These are phyloP conservation scores for Crotophaga sulcirostris DNA, from an alignment of 2,113 vertebrate species.

Conservation along the genomic window DNA sequence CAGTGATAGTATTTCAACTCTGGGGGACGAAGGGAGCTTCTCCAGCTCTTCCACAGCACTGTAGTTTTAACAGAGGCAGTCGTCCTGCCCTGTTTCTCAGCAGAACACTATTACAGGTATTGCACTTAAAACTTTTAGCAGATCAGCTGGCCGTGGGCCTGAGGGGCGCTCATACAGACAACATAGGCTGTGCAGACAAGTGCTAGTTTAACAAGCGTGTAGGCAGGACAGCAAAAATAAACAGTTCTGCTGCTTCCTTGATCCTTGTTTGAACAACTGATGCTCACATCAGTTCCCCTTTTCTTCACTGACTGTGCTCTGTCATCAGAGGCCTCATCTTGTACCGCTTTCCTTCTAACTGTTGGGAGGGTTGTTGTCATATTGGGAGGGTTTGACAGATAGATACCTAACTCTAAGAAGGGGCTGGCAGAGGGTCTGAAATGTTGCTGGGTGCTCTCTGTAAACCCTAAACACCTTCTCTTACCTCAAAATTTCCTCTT, in stretches of 20 bases:
- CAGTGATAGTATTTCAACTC: background rate
- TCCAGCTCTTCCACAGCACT: background rate
- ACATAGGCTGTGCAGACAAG: background rate
- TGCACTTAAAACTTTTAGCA: background rate
- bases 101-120: background rate
- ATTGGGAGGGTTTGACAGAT: background rate
- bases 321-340: background rate
- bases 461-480: background rate
- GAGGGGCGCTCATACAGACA: fast-evolving
- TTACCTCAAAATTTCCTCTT: background rate
- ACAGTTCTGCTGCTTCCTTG: background rate
- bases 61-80: background rate
- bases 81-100: background rate
- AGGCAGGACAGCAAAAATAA: background rate
- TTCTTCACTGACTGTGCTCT: background rate
- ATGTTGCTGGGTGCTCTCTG: background rate
- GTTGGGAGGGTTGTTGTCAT: too few relatives aligned
- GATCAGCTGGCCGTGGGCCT: background rate
- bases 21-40: background rate
- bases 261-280: background rate
- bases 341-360: background rate
- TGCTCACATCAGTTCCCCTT: background rate
- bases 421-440: background rate
- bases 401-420: background rate
- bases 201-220: background rate